phyloP scores from a whole-genome alignment of 2,797 vertebrate species.

The Acropternis orthonyx region DNA sequence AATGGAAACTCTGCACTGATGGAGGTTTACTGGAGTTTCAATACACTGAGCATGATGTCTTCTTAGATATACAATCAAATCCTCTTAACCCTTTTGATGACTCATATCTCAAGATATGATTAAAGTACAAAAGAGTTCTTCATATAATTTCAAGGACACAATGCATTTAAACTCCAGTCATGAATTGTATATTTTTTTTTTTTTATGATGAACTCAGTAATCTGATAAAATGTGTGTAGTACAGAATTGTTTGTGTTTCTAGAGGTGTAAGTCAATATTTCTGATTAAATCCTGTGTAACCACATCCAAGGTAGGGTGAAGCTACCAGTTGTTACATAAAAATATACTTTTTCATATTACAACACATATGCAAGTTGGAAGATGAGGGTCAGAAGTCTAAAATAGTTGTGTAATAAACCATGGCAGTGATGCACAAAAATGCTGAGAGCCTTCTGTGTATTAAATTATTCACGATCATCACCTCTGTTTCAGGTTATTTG shows the following conservation, averaged over 20 bases:
- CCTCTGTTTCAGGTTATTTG: constrained; percentile 92
- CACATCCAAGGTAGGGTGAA: constrained; percentile 64
- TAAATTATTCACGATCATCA: constrained; percentile 51
- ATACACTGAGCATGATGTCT: constrained; percentile 96
- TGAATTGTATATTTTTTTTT: constrained; percentile 80
- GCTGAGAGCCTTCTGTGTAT: not conserved
- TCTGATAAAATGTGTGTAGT: constrained; percentile 83
- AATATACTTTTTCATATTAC: not conserved
- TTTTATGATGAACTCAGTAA: constrained; percentile 79
- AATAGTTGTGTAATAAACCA: constrained; percentile 34
- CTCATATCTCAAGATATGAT: constrained; percentile 98
- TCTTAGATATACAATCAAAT: constrained; percentile 98
- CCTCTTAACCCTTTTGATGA: constrained; percentile 96
- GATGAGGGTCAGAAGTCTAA: constrained; percentile 1
- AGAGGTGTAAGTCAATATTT: constrained; percentile 79
- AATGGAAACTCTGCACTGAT: constrained; percentile 97
- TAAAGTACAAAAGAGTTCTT: constrained; percentile 91
- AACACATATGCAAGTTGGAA: constrained; percentile 35
- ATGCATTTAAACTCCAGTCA: constrained; percentile 83
- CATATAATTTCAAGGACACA: constrained; percentile 88
- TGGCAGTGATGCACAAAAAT: constrained; percentile 45
- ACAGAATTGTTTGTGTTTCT: constrained; percentile 81
- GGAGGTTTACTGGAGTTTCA: constrained; percentile 92
- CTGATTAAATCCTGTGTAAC: constrained; percentile 72
- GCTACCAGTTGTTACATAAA: constrained; percentile 54